Evolutionary conservation across 2,113 vertebrate genomes (phyloP).

Genomic region (Tyrannus savana): DNA sequence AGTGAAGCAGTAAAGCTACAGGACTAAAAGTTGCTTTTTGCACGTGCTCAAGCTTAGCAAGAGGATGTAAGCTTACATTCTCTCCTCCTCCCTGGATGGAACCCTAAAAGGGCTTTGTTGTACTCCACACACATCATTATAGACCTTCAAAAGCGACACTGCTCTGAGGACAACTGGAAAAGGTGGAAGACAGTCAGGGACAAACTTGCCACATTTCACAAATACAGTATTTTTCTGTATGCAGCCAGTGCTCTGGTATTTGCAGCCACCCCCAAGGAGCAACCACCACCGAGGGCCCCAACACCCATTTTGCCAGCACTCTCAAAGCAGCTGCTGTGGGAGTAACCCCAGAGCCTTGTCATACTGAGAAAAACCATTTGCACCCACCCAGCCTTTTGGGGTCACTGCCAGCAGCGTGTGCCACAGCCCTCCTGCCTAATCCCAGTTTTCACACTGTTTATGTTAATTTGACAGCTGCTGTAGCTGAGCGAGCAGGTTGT

Average conservation of each 20-base stretch:
- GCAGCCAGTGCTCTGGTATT: not conserved
- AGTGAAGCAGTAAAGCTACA: not conserved
- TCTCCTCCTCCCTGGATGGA: not conserved
- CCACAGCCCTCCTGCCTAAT: not conserved
- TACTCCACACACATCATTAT: accelerated
- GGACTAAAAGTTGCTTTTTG: not conserved
- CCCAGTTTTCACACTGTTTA: not conserved
- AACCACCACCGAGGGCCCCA: not conserved
- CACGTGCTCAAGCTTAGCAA: not conserved
- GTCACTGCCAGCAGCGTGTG: not conserved
- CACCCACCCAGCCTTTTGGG: not conserved
- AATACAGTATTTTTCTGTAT: accelerated
- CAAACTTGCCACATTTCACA: not conserved
- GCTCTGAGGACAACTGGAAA: accelerated
- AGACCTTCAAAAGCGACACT: not conserved
- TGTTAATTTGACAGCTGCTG: not conserved
- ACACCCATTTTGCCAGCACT: accelerated
- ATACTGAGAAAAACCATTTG: not conserved
- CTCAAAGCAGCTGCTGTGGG: not conserved
- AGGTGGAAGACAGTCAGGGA: not conserved
- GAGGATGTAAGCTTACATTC: not conserved
- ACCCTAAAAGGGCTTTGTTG: not conserved
- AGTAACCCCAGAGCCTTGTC: not conserved
- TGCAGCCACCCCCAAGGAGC: not conserved
- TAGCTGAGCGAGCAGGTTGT: not conserved